A percentile compares a stretch with the other conserved stretches of the same genome.
These are phyloP conservation scores for Vanacampus margaritifer DNA, from an alignment of 2,113 vertebrate genomes.

Conservation along the genomic window DNA sequence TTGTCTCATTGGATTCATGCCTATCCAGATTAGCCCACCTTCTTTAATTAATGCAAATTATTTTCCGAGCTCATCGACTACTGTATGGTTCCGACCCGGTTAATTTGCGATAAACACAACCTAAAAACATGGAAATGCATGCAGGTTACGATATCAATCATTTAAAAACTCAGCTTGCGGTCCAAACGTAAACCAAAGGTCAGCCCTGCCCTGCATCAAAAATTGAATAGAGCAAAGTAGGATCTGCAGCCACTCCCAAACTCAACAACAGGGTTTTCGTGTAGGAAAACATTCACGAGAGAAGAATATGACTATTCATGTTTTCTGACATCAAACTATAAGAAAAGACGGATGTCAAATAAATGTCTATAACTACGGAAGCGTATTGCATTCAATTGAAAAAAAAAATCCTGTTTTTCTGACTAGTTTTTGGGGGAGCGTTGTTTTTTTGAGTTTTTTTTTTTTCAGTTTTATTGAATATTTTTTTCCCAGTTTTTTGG, in stretches of 20 bases:
- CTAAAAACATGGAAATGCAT: constrained; percentile 21
- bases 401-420: too few species aligned
- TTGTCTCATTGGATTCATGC: constrained; percentile 8
- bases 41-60: background rate
- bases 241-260: constrained; percentile 15
- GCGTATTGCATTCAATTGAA: too few species aligned
- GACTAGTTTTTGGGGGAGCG: too few species aligned
- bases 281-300: background rate
- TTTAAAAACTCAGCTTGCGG: constrained; percentile 44
- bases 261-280: background rate
- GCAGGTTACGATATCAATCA: constrained; percentile 42
- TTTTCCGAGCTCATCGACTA: background rate
- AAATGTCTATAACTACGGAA: background rate
- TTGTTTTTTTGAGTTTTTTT: too few species aligned
- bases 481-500: too few species aligned
- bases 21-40: background rate
- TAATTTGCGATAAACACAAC: constrained; percentile 4
- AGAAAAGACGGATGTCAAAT: background rate
- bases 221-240: constrained; percentile 25
- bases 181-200: constrained; percentile 54
- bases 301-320: background rate
- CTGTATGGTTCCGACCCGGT: background rate
- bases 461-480: too few species aligned
- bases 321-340: background rate
- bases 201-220: constrained; percentile 46